These are phyloP conservation scores for Yponomeuta plumbellus DNA, from an alignment of 2,888 invertebrate species.

Conservation along the genomic window DNA sequence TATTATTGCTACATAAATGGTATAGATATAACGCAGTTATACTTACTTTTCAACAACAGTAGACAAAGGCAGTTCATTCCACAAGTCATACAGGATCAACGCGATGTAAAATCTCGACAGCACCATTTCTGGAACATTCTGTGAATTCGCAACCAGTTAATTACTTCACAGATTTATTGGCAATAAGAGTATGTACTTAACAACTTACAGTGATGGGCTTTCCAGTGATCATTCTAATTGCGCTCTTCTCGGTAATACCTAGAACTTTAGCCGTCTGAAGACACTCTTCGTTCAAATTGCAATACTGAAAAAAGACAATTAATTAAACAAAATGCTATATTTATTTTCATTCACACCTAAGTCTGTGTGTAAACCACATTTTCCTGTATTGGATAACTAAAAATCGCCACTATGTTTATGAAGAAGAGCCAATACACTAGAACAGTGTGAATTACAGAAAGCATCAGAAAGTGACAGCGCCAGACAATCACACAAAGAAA, in stretches of 20 bases:
- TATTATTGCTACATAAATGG: too few species aligned
- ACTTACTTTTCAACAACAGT: slow-evolving; percentile 80
- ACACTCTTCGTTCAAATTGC: slow-evolving; percentile 78
- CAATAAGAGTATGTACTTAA: background rate
- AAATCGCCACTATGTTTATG: too few species aligned
- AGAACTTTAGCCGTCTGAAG: slow-evolving; percentile 82
- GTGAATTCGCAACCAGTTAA: slow-evolving; percentile 27
- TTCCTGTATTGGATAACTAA: too few species aligned
- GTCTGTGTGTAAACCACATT: too few species aligned
- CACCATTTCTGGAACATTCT: slow-evolving; percentile 78
- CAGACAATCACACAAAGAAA: too few species aligned
- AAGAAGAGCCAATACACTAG: too few species aligned
- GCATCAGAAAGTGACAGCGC: too few species aligned
- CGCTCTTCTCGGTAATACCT: slow-evolving; percentile 86
- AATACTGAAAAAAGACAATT: slow-evolving; percentile 65
- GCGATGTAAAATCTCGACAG: slow-evolving; percentile 90
- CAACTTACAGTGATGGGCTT: slow-evolving; percentile 76
- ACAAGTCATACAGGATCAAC: slow-evolving; percentile 87
- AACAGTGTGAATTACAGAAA: too few species aligned
- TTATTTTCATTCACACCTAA: too few species aligned
- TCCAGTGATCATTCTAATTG: slow-evolving; percentile 81
- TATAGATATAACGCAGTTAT: background rate
- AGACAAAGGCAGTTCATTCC: slow-evolving; percentile 81
- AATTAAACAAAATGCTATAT: background rate
- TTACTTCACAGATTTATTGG: background rate